Evolutionary conservation across 2,797 vertebrate genomes (phyloP), one percentile per base, ranked within the genome.

Genomic region (Ctenochaetus hawaiiensis): DNA sequence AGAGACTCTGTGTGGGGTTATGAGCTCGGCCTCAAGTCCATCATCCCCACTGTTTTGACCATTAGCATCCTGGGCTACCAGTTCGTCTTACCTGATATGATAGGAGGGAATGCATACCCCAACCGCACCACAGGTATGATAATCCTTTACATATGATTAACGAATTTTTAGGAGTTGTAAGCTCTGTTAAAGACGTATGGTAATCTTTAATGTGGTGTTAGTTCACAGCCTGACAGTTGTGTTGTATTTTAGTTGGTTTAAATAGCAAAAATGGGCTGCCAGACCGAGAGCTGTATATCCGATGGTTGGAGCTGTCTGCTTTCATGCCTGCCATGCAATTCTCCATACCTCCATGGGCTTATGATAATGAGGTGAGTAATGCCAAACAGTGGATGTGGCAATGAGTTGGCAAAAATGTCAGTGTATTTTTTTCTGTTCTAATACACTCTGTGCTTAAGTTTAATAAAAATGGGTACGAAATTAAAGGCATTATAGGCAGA

Each of bases 261-360:
- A 67, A 84, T 20, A 91, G 92, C 0, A 84, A 84, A 0, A 54
- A 48, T 17, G 91, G 88, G 26, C 91, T 96, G 26, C 97, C 97
- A 0, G 96, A 97, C 80, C 95, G 95, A 22, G 98, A 99, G 83
- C 96, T 99, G 26, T 99, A 98, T 14, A 96, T 99, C 82, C 95
- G 98, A 60, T 99, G 98, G 98, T 89, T 99, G 88, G 97, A 99
- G 92, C 91, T 99, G 62, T 97, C 97, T 0, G 97, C 98, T 10
- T 99, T 99, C 91, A 96, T 99, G 97, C 98, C 98, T 0, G 96
- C 96, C 51, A 97, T 99, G 97, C 96, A 99, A 92, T 99, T 99
- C 83, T 97, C 98, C 8, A 95, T 99, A 44, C 98, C 98, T 0
- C 98, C 98, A 0, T 99, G 98, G 98, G 92, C 93, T 14, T 99